Base-by-base conservation (phyloP, 2,113 vertebrate genomes). In the Hippoglossus stenolepis region DNA sequence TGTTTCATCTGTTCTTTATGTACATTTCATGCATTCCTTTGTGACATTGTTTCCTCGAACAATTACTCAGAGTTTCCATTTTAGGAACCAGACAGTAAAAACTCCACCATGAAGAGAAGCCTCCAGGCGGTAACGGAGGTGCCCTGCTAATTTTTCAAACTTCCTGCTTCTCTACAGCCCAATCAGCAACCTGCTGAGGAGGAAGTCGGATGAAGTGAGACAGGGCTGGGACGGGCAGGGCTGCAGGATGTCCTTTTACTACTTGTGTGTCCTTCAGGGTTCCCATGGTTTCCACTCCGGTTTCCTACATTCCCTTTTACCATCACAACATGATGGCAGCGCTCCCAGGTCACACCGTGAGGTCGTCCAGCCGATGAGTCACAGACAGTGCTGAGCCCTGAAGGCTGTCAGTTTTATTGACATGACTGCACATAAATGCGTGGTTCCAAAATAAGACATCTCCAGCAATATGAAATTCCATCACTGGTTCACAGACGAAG, bases 191-290 rank as follows among this genome's bases (percentile, higher is more conserved):
- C 59, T 74, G 84, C 76, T 83, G 89, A 80, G 90, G 73, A 84
- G 90, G 90, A 93, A 90, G 89, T 76, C 59, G 63, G 54, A 83
- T 47, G 57, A 79, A 75, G 70, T 70, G 71, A 82, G 58, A 62
- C 73, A 72, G 75, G 65, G 51, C 17, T 15, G 56, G 54, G 35
- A 67, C 72, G 71, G 85, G 69, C 68, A 74, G 73, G 70, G 63
- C 64, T 75, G 73, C 89, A 92, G 93, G 91, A 93, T 93, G 93
- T 91, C 91, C 86, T 89, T 78, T 78, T 79, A 83, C 84, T 75
- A 75, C 76, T 62, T n/a, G 23, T 38, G 40, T 80, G 87, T 88
- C 91, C 88, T 90, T 85, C 85, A 83, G 72, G 69, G 75, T 85
- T 83, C 73, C 63, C 79, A 84, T 79, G 69, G 82, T 85, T 31